A percentile compares a stretch with the other conserved stretches of the same genome.
Conservation (phyloP, 2,888 invertebrate species). For the Entomobrya proxima region DNA sequence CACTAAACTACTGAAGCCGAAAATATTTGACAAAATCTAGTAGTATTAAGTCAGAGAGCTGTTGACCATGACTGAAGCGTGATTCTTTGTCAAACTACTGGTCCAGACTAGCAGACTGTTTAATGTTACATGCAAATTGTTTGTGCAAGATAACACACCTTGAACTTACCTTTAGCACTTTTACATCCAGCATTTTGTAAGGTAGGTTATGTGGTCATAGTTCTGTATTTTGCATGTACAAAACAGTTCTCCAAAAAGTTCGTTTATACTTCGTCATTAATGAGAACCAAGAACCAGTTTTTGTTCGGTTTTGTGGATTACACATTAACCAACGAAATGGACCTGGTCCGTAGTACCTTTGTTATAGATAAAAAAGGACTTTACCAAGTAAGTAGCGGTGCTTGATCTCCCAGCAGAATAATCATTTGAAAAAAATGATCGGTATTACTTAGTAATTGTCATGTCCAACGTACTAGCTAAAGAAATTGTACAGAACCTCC, state of each 20-base stretch:
- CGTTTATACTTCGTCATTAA: neutral
- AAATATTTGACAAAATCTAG: neutral
- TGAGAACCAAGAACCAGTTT: conserved; percentile 32
- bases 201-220: neutral
- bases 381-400: too few species aligned
- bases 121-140: neutral
- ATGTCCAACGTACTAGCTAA: too few species aligned
- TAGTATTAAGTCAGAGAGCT: too few species aligned
- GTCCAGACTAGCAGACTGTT: neutral
- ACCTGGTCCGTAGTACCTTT: neutral
- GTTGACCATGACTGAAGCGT: neutral
- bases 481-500: too few species aligned
- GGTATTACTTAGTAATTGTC: too few species aligned
- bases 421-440: too few species aligned
- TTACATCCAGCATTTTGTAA: neutral
- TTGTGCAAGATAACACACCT: neutral
- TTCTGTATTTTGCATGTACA: neutral
- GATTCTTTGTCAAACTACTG: neutral
- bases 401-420: too few species aligned
- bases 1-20: neutral
- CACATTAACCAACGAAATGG: neutral
- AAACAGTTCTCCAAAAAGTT: neutral
- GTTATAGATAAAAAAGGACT: too few species aligned
- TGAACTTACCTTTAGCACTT: neutral
- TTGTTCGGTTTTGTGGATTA: neutral